Base-by-base conservation (phyloP, 1,140 invertebrate genomes). In the Microvelia longipes region DNA sequence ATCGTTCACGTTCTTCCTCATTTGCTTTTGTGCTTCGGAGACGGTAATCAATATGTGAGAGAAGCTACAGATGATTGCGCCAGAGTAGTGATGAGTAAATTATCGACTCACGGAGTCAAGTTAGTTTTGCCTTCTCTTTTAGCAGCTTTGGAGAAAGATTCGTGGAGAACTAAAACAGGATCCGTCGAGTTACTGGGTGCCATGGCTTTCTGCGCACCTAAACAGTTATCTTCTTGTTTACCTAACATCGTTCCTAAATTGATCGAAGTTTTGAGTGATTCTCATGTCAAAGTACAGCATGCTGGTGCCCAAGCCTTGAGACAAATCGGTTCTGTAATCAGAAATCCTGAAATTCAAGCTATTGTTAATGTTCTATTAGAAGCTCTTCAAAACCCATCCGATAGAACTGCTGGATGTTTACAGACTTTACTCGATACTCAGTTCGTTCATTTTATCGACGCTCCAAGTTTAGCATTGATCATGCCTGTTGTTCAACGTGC, bases 361-460 rank as follows among this genome's bases (percentile, higher is more conserved):
- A 95, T 96, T 78, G 93, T 96, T 2, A 93, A 95, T 0, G 88
- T 91, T 13, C 81, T 99, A 19, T 81, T 99, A 11, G 89, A 91
- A 79, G 97, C 96, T 2, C 81, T 99, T 1, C 93, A 98, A 80
- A 96, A 99, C 83, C 97, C 98, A 0, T 93, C 94, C 0, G 91
- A 93, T 75, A 96, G 96, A 80, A 99, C 97, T 0, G 92, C 92
- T 1, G 85, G 84, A 5, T 96, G 94, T 80, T 81, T 98, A 1
- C 91, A 96, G 77, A 94, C 91, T 1, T 82, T 99, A 28, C 80
- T 99, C 19, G 93, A 98, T 77, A 99, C 96, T 0, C 94, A 98
- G 79, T 99, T 99, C 82, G 94, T 99, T 62, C 97, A 99, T 81
- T 98, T 98, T 78, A 98, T 99, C 74, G 98, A 99, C 81, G 93